phyloP scores from a whole-genome alignment of 2,113 vertebrate species.

The Vulpes lagopus region DNA sequence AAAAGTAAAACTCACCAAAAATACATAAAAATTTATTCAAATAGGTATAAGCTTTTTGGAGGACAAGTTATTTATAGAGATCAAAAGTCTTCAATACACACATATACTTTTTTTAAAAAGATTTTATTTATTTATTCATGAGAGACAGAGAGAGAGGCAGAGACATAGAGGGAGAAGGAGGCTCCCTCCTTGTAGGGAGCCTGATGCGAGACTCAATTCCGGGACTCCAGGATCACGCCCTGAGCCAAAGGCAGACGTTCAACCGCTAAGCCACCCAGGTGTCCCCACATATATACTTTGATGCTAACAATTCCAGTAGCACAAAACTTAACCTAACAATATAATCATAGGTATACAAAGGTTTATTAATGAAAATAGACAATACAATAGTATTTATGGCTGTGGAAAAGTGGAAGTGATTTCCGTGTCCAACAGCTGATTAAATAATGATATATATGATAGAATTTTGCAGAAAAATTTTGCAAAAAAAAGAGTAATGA shows the following conservation, averaged over 20 bases:
- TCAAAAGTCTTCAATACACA: not conserved
- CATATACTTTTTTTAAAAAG: not conserved
- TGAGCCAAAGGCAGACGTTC: too few species aligned
- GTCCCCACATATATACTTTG: not conserved
- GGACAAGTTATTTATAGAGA: not conserved
- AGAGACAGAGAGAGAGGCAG: too few species aligned
- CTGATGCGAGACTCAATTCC: too few species aligned
- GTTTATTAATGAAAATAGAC: not conserved
- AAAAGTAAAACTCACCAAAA: conserved; percentile 32
- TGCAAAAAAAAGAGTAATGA: not conserved
- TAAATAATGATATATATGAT: not conserved
- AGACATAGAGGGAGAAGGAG: too few species aligned
- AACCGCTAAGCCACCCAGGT: too few species aligned
- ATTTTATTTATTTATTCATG: too few species aligned
- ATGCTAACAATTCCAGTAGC: conserved; percentile 38
- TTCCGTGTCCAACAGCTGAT: not conserved
- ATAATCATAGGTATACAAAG: not conserved
- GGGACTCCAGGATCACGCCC: too few species aligned
- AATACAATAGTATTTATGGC: not conserved
- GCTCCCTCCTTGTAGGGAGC: too few species aligned
- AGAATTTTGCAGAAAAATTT: not conserved
- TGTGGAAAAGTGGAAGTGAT: conserved; percentile 4
- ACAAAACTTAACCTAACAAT: not conserved
- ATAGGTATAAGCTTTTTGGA: not conserved
- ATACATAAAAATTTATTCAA: not conserved